Evolutionary conservation across 2,113 vertebrate species (phyloP), one percentile per base, ranked within the genome.

Genomic region (Stigmatopora nigra): DNA sequence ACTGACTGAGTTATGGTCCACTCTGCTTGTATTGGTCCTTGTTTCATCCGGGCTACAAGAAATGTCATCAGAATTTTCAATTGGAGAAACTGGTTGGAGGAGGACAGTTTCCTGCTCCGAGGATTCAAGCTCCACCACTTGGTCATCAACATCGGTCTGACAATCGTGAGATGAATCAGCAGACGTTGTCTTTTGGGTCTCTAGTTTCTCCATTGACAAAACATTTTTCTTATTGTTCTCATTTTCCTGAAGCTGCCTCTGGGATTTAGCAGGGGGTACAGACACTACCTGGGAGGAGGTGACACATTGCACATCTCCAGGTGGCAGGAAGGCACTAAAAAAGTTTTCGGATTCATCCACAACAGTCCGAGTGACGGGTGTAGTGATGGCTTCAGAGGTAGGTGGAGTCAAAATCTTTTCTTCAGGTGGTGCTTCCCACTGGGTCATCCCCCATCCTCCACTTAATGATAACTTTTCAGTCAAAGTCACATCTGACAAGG

Each of bases 291-390:
- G 82, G 69, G 84, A 82, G 82, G 89, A 90, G 68, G 89, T 85
- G 64, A 91, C 83, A 17, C 71, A 82, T 69, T 92, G 93, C 22
- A 77, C 84, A 0, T 97, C 95, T 13, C 88, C 78, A 0, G 92
- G 80, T 31, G 93, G 78, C 61, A 99, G 89, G 87, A 99, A 99
- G 92, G 93, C 92, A 94, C 91, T 94, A 78, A 99, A 99, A 89
- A 99, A 99, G 80, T 88, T 96, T 71, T 97, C 96, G 0, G 95
- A 93, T 75, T 99, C 97, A 79, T 99, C 97, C 38, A 98, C 93
- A 6, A 99, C 92, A 0, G 90, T 95, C 72, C 97, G 92, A 66
- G 93, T 94, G 69, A 99, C 95, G 0, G 97, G 97, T 51, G 92
- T 98, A n/a, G 97, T 99, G 53, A 99, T 99, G 71, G 97, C 97